phyloP scores from a whole-genome alignment of 2,888 invertebrate species.

The Limnephilus lunatus region DNA sequence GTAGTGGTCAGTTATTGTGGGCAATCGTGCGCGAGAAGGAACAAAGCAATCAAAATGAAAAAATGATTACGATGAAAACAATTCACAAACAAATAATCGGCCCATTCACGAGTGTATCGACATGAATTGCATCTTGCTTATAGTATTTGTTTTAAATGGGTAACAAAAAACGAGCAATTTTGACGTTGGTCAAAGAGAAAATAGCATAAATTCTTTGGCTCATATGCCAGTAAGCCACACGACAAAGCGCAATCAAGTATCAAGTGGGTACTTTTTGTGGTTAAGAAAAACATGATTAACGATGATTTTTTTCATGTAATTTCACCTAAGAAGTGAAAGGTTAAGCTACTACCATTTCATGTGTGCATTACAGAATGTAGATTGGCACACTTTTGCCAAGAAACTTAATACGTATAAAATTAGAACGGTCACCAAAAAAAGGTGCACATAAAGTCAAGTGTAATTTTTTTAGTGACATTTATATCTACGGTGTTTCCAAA shows the following conservation, averaged over 20 bases:
- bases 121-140: neutral
- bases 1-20: constrained; percentile 15
- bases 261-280: neutral
- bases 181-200: neutral
- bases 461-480: neutral
- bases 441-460: neutral
- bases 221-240: neutral
- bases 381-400: neutral
- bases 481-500: too few species aligned
- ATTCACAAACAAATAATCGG: neutral
- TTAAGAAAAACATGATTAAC: constrained; percentile 16
- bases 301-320: constrained; percentile 9
- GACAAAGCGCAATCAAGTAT: constrained; percentile 26
- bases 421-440: neutral
- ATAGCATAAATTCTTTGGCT: neutral
- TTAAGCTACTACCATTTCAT: constrained; percentile 13
- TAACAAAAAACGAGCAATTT: neutral
- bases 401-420: neutral
- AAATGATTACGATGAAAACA: neutral
- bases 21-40: constrained; percentile 27
- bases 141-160: neutral
- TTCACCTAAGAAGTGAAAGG: constrained; percentile 30
- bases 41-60: constrained; percentile 4
- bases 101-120: neutral
- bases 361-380: neutral